Evolutionary conservation across 2,797 vertebrate species (phyloP), one percentile per base, ranked within the genome.

Genomic region (Cynodonichthys magdalenae): DNA sequence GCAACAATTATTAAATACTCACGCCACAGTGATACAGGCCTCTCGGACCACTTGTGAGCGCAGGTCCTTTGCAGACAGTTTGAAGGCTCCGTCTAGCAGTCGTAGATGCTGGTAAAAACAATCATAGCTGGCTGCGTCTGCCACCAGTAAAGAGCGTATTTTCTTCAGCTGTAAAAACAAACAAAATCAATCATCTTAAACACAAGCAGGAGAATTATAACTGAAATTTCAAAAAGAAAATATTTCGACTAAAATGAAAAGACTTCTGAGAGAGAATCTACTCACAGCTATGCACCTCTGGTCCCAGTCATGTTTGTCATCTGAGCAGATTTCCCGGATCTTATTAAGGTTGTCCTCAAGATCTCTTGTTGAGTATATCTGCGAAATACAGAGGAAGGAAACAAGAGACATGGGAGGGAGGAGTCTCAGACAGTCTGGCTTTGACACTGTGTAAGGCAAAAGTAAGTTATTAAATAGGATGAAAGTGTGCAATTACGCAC

Each of bases 271-370:
- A 28, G 9, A 6, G 7, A 28, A 14, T 67, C 19, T 53, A 89
- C 94, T 95, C 82, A 99, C 97, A 75, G 97, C 96, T 8, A 1
- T 94, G 58, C 95, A 90, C 90, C 97, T 95, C 75, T 98, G 96
- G 93, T 99, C 96, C 97, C 97, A 99, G 87, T 99, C 97, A 1
- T 99, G 97, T 82, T 99, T 99, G 90, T 99, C 97, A 80, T 99
- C 97, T 2, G 97, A 98, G 60, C 97, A 94, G 82, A 99, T 93
- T 91, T 98, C 97, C 69, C 97, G 95, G 89, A 99, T 98, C 92
- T 99, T 99, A 85, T 98, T 98, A 78, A 99, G 92, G 31, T 96
- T 99, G 91, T 98, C 97, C 91, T 99, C 97, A 68, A 99, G 95
- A 88, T 99, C 97, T 75, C 96, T 93, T 63, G 95, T 63, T 47